phyloP scores from a whole-genome alignment of 2,113 vertebrate species.

The Gambusia holbrooki region DNA sequence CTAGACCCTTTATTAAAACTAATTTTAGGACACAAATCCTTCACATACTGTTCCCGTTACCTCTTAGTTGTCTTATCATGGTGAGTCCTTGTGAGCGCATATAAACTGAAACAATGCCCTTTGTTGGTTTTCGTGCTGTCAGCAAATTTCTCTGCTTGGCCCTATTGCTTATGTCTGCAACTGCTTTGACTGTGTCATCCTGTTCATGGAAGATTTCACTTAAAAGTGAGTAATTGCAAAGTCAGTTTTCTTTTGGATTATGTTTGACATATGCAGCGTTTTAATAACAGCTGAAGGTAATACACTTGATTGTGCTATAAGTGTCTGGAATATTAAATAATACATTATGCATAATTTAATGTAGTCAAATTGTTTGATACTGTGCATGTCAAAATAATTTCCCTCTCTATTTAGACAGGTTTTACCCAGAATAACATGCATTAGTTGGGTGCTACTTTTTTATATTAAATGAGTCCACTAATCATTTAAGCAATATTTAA shows the following conservation, averaged over 20 bases:
- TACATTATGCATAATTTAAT: too few species aligned
- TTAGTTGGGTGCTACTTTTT: too few species aligned
- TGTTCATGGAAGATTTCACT: slow-evolving; percentile 40
- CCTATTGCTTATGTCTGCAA: slow-evolving; percentile 46
- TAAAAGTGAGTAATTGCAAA: slow-evolving; percentile 13
- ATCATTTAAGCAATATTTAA: too few species aligned
- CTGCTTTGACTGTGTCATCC: slow-evolving; percentile 14
- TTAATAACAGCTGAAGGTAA: too few species aligned
- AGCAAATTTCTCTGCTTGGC: slow-evolving; percentile 41
- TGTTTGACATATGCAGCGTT: neutral
- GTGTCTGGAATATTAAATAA: too few species aligned
- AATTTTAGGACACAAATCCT: neutral
- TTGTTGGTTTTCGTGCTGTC: slow-evolving; percentile 45
- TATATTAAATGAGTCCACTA: too few species aligned
- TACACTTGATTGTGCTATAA: too few species aligned
- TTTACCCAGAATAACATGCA: too few species aligned
- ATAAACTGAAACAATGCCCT: slow-evolving; percentile 30
- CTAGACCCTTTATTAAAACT: neutral
- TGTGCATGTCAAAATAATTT: too few species aligned
- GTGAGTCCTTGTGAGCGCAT: slow-evolving; percentile 26
- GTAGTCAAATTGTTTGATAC: too few species aligned
- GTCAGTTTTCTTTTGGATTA: too few species aligned
- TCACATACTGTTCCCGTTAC: neutral
- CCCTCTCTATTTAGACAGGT: too few species aligned
- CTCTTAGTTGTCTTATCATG: slow-evolving; percentile 33